Percentiles rank a stretch among this genome's conserved stretches.
Evolutionary conservation across 1,140 invertebrate species (phyloP).

Genomic region (Saxidomus purpurata): DNA sequence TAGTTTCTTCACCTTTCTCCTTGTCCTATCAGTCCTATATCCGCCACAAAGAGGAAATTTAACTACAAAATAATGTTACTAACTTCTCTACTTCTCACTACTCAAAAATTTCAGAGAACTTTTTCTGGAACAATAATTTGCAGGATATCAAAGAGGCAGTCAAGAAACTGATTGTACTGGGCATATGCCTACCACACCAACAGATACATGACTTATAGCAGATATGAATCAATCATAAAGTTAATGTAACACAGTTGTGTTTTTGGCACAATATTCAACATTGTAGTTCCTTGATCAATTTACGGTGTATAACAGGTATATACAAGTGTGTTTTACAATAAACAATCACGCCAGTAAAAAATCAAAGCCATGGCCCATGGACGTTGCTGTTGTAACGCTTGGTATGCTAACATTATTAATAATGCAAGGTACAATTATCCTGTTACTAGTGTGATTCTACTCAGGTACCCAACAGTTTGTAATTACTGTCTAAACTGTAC

Average conservation of each 20-base stretch:
- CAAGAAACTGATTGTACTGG: background rate
- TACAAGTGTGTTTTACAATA: background rate
- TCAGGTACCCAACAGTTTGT: too few species aligned
- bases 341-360: background rate
- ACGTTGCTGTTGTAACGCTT: background rate
- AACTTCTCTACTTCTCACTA: background rate
- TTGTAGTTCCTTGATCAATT: background rate
- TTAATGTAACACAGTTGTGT: background rate
- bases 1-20: background rate
- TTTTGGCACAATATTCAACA: background rate
- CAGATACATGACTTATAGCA: background rate
- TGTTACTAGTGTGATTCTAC: too few species aligned
- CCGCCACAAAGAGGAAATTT: background rate
- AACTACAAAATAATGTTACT: background rate
- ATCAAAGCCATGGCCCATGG: too few species aligned
- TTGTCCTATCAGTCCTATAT: background rate
- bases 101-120: background rate
- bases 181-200: background rate
- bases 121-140: background rate
- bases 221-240: background rate
- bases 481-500: too few species aligned
- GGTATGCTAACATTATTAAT: background rate
- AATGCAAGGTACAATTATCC: background rate
- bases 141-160: background rate
- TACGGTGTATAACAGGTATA: background rate